Conservation (phyloP, 2,888 invertebrate genomes). For the Rapana venosa region DNA sequence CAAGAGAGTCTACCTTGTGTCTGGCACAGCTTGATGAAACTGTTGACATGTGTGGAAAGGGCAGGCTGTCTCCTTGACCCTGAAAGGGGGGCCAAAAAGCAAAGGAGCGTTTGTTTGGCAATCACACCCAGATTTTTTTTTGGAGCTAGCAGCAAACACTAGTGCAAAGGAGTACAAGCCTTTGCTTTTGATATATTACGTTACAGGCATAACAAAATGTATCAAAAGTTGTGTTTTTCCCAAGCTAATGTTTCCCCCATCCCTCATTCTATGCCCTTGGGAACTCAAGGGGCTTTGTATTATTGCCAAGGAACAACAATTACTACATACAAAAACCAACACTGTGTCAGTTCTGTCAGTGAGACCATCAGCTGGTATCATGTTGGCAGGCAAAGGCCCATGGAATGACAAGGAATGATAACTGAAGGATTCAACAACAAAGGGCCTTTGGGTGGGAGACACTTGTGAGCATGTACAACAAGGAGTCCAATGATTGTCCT, state of each 20-base stretch:
- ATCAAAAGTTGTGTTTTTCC: neutral
- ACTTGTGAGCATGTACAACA: too few species aligned
- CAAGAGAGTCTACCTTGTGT: neutral
- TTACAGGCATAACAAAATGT: neutral
- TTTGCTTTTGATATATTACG: neutral
- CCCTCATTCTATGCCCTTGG: too few species aligned
- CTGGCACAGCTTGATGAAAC: neutral
- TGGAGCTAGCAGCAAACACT: constrained; percentile 2
- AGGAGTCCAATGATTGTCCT: too few species aligned
- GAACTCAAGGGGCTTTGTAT: too few species aligned
- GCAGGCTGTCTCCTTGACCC: neutral
- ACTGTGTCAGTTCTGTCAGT: neutral
- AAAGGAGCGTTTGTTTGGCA: neutral
- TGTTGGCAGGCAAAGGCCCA: constrained; percentile 14
- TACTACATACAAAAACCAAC: neutral
- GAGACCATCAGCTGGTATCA: neutral
- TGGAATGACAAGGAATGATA: neutral
- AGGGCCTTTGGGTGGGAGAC: too few species aligned
- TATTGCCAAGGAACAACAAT: too few species aligned
- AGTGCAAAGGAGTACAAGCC: neutral
- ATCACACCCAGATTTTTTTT: neutral
- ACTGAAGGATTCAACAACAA: too few species aligned
- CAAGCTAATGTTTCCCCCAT: too few species aligned
- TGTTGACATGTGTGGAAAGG: neutral
- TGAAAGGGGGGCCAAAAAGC: constrained; percentile 13